Conservation (phyloP, 1,140 invertebrate genomes). For the Uloborus diversus region DNA sequence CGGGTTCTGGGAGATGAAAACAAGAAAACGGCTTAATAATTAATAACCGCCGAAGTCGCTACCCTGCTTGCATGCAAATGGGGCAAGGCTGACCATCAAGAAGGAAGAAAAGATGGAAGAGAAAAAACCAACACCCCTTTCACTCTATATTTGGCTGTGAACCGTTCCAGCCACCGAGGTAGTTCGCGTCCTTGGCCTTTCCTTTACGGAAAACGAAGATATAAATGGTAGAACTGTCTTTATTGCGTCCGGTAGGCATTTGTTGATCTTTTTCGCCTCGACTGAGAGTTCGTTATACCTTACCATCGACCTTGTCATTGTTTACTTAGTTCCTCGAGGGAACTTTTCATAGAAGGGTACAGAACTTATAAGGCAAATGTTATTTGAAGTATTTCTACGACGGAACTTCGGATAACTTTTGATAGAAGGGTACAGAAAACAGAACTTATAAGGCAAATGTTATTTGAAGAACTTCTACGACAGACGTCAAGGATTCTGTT, state of each 20-base stretch:
- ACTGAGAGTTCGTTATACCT: background rate
- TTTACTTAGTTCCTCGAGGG: background rate
- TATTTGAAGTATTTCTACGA: too few relatives aligned
- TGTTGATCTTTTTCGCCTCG: background rate
- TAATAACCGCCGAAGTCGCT: background rate
- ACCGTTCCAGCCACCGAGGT: background rate
- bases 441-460: too few relatives aligned
- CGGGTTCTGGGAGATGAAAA: background rate
- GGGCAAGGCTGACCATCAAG: background rate
- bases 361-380: too few relatives aligned
- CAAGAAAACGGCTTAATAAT: slow-evolving; percentile 3
- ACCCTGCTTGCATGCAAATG: slow-evolving; percentile 19
- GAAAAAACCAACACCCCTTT: slow-evolving; percentile 15
- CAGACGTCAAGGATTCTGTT: too few relatives aligned
- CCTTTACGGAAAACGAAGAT: slow-evolving; percentile 5
- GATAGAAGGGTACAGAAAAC: too few relatives aligned
- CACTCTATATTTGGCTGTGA: slow-evolving; percentile 47
- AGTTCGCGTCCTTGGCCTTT: slow-evolving; percentile 32
- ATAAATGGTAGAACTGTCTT: background rate
- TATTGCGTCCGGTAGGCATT: background rate
- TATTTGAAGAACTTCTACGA: too few relatives aligned
- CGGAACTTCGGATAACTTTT: too few relatives aligned
- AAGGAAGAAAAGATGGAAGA: background rate
- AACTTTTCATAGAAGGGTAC: too few relatives aligned
- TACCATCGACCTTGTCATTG: background rate